Percentiles rank a stretch among this genome's conserved stretches.
Evolutionary conservation across 2,797 vertebrate species (phyloP).

Genomic region (Nannoperca australis): DNA sequence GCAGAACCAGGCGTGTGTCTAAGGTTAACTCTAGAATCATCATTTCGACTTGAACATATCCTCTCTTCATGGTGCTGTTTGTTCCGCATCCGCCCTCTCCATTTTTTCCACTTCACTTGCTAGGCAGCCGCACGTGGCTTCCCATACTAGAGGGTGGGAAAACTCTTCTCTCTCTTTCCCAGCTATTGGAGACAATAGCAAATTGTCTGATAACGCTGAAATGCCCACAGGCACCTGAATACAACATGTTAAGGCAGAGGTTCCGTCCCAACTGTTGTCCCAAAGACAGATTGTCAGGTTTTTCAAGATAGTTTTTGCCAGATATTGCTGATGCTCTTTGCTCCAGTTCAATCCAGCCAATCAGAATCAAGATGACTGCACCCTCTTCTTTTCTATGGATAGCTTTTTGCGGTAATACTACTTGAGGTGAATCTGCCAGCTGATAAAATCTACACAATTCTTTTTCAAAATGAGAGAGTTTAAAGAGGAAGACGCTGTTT

Average conservation of each 20-base stretch:
- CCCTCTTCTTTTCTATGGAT: too few relatives aligned
- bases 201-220: slow-evolving; percentile 27
- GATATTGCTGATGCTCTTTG: slow-evolving; percentile 2
- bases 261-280: slow-evolving; percentile 1
- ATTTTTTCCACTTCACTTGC: slow-evolving; percentile 40
- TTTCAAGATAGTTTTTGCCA: slow-evolving; percentile 32
- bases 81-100: slow-evolving; percentile 3
- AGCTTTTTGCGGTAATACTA: too few relatives aligned
- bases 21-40: not conserved
- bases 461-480: too few relatives aligned
- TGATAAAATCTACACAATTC: too few relatives aligned
- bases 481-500: too few relatives aligned
- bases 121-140: slow-evolving; percentile 9
- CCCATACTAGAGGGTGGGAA: slow-evolving; percentile 20
- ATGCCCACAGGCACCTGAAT: slow-evolving; percentile 14
- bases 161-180: slow-evolving; percentile 24
- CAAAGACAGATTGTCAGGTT: slow-evolving; percentile 11
- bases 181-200: slow-evolving; percentile 16
- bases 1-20: not conserved
- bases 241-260: slow-evolving; percentile 1
- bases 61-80: slow-evolving; percentile 3
- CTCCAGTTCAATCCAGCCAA: not conserved
- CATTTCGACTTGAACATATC: slow-evolving; percentile 19
- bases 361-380: too few relatives aligned
- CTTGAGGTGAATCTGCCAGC: too few relatives aligned